Base-by-base conservation (phyloP, 2,797 vertebrate species). In the Carcharodon carcharias region DNA sequence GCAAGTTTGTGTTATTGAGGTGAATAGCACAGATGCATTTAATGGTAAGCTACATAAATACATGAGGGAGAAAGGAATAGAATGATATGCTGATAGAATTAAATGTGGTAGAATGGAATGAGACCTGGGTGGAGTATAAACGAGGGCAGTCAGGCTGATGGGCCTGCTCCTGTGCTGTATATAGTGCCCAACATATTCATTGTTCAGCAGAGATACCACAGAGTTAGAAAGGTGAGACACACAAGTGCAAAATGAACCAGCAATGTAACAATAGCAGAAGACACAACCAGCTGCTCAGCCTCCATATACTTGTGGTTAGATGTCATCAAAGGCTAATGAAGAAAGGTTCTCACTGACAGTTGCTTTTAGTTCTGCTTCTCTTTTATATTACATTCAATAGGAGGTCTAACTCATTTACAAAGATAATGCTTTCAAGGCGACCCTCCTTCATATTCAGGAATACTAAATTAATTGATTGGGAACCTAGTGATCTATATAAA, bases 221-320 rank as follows among this genome's bases (percentile, higher is more conserved):
- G 97, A 96, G 69, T 97, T 91, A 1, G 96, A 96, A 0, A 96
- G 97, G 23, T 97, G 96, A 61, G 96, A 97, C 65, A 97, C 96
- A 1, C 96, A 0, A 0, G 96, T 95, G 0, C 97, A 97, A 96
- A 97, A 97, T 96, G 97, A 4, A 9, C 97, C 96, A 0, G 97
- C 96, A 0, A 97, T 87, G 77, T 96, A 97, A 95, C 96, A 96
- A 0, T 97, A 94, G 96, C 69, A 96, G 97, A 97, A 91, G 96
- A 96, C 45, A 96, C 63, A 1, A 95, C 96, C 21, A 97, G 97
- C 96, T 96, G 97, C 96, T 97, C 91, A 28, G 96, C 58, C 50
- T 96, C 96, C 96, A 92, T 96, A 96, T 97, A 96, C 71, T 96
- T 65, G 95, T 96, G 65, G 35, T 96, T 97, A 0, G 96, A n/a